A percentile compares a stretch with the other conserved stretches of the same genome.
Evolutionary conservation across 2,113 vertebrate species (phyloP).

Genomic region (Scortum barcoo): DNA sequence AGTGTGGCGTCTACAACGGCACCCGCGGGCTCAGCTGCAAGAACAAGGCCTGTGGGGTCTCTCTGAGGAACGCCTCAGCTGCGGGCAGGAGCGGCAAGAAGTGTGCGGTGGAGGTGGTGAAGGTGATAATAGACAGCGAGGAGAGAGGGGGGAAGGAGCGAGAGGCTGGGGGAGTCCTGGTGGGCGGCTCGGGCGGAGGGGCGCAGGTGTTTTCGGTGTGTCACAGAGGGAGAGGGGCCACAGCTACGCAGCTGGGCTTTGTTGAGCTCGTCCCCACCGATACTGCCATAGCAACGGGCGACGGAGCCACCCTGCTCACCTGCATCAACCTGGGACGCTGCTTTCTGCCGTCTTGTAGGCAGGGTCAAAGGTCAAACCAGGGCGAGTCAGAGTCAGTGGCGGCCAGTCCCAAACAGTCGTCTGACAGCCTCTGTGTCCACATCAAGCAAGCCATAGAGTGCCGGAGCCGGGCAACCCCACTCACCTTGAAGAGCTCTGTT

Average conservation of each 20-base stretch:
- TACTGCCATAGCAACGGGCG: constrained; percentile 86
- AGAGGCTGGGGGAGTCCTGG: constrained; percentile 59
- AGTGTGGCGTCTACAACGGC: constrained; percentile 94
- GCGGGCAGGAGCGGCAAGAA: constrained; percentile 64
- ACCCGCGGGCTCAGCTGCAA: constrained; percentile 95
- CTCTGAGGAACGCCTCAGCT: constrained; percentile 84
- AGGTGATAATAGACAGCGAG: constrained; percentile 85
- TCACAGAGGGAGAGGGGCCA: constrained; percentile 85
- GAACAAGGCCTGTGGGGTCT: constrained; percentile 91
- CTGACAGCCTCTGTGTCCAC: constrained; percentile 89
- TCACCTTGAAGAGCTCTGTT: constrained; percentile 90
- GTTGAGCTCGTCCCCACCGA: constrained; percentile 91
- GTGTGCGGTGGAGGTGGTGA: constrained; percentile 85
- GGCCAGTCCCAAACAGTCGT: constrained; percentile 47
- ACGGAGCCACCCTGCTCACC: constrained; percentile 87
- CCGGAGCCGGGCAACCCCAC: constrained; percentile 85
- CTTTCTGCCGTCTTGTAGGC: constrained; percentile 86
- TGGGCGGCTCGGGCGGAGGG: constrained; percentile 41
- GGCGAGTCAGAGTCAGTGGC: constrained; percentile 42
- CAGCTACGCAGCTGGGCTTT: constrained; percentile 84
- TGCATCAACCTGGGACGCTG: constrained; percentile 91
- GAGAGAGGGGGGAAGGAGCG: constrained; percentile 65
- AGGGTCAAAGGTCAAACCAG: constrained; percentile 76
- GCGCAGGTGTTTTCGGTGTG: constrained; percentile 91
- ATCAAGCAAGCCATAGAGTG: constrained; percentile 90